Conservation (phyloP, 2,113 vertebrate genomes). For the Chinchilla lanigera region DNA sequence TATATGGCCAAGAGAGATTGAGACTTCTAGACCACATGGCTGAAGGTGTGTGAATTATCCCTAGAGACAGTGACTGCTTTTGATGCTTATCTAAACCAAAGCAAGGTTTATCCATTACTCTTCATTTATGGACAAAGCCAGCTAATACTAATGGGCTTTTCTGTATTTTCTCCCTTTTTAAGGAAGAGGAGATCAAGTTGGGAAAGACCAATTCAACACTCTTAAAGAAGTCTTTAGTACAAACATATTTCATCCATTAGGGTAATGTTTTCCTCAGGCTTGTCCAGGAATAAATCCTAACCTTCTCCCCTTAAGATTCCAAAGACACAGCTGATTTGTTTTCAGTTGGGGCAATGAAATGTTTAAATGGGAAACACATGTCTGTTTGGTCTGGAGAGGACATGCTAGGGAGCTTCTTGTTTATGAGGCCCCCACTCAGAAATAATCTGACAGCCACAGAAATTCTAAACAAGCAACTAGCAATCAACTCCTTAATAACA, state of each 20-base stretch:
- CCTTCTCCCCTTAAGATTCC: conserved; percentile 64
- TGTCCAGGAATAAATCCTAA: conserved; percentile 77
- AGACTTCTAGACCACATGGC: background rate
- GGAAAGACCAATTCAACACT: conserved; percentile 59
- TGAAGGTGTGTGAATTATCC: conserved; percentile 1
- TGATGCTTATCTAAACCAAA: conserved; percentile 20
- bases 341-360: conserved; percentile 77
- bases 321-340: conserved; percentile 76
- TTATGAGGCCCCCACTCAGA: conserved; percentile 56
- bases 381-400: conserved; percentile 50
- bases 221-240: conserved; percentile 48
- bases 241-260: conserved; percentile 77
- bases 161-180: conserved; percentile 37
- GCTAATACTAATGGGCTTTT: background rate
- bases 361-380: conserved; percentile 77
- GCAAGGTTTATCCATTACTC: background rate
- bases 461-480: conserved; percentile 63
- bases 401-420: conserved; percentile 64
- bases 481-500: conserved; percentile 65
- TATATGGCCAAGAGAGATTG: background rate
- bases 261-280: conserved; percentile 75
- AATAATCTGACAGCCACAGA: conserved; percentile 45
- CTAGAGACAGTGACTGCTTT: background rate
- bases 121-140: conserved; percentile 4
- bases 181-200: conserved; percentile 33